Conservation (phyloP, 1,140 invertebrate genomes). For the Steinernema feltiae region DNA sequence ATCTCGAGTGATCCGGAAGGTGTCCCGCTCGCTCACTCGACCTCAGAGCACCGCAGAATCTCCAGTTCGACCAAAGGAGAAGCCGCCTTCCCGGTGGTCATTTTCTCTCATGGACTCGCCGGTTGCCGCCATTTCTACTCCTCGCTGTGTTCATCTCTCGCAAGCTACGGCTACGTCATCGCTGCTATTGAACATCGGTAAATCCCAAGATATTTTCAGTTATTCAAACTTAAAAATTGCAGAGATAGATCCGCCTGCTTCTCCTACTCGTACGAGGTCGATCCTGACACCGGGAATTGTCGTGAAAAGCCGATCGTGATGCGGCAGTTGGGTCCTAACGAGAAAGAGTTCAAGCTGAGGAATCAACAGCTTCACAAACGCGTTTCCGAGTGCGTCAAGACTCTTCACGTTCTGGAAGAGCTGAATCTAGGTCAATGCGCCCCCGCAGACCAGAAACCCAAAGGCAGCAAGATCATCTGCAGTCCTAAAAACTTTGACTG, state of each 20-base stretch:
- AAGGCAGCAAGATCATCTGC: slow-evolving; percentile 61
- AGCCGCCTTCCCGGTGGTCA: slow-evolving; percentile 63
- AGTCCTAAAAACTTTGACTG: slow-evolving; percentile 59
- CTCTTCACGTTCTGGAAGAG: slow-evolving; percentile 63
- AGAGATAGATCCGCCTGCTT: slow-evolving; percentile 49
- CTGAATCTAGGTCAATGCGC: slow-evolving; percentile 63
- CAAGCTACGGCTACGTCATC: slow-evolving; percentile 67
- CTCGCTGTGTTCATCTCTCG: slow-evolving; percentile 65
- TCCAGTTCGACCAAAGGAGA: slow-evolving; percentile 44
- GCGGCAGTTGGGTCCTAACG: slow-evolving; percentile 35
- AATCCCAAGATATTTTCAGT: slow-evolving; percentile 11
- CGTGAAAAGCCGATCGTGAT: slow-evolving; percentile 37
- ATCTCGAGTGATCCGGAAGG: neutral
- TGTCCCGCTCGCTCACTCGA: slow-evolving; percentile 13
- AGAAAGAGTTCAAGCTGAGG: slow-evolving; percentile 59
- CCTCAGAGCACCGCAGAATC: slow-evolving; percentile 13
- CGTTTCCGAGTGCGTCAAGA: slow-evolving; percentile 62
- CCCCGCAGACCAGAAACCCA: slow-evolving; percentile 32
- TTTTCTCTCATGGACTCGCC: slow-evolving; percentile 69
- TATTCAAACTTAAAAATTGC: slow-evolving; percentile 22
- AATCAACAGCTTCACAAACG: slow-evolving; percentile 62
- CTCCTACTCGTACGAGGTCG: slow-evolving; percentile 44
- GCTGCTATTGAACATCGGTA: slow-evolving; percentile 67
- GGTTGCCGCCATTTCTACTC: slow-evolving; percentile 66
- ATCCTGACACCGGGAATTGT: slow-evolving; percentile 38